Evolutionary conservation across 2,888 invertebrate species (phyloP).

Genomic region (Hesperia comma): DNA sequence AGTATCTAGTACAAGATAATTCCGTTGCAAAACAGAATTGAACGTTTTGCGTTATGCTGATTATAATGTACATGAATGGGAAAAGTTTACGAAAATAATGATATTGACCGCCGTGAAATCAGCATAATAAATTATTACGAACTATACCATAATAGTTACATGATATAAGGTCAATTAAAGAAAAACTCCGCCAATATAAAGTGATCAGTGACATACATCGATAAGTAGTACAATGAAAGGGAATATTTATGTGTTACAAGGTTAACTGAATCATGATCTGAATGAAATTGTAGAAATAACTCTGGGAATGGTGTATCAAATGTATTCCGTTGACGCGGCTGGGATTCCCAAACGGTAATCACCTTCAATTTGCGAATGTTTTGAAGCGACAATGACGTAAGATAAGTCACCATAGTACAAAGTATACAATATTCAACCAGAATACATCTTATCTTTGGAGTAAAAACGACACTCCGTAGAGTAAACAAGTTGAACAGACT

Average conservation of each 20-base stretch:
- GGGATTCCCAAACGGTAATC: constrained; percentile 27
- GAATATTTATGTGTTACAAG: constrained; percentile 23
- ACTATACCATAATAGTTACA: neutral
- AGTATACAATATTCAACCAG: constrained; percentile 59
- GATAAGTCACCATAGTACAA: constrained; percentile 64
- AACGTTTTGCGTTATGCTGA: neutral
- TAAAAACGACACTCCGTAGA: constrained; percentile 1
- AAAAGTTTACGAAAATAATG: constrained; percentile 7
- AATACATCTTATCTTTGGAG: constrained; percentile 43
- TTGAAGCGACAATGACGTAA: constrained; percentile 70
- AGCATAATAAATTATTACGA: constrained; percentile 5
- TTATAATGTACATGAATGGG: constrained; percentile 14
- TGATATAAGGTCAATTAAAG: constrained; percentile 16
- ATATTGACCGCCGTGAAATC: neutral
- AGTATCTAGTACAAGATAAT: neutral
- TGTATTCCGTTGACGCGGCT: constrained; percentile 24
- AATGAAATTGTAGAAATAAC: constrained; percentile 2
- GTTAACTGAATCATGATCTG: constrained; percentile 24
- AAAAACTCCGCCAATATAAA: neutral
- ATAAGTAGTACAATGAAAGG: constrained; percentile 18
- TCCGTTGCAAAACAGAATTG: constrained; percentile 27
- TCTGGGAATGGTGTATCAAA: neutral
- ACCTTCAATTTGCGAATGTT: constrained; percentile 75
- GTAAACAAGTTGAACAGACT: too few relatives aligned
- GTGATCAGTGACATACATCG: constrained; percentile 17